Base-by-base conservation (phyloP, 1,140 invertebrate species). In the Drosophila parvula region DNA sequence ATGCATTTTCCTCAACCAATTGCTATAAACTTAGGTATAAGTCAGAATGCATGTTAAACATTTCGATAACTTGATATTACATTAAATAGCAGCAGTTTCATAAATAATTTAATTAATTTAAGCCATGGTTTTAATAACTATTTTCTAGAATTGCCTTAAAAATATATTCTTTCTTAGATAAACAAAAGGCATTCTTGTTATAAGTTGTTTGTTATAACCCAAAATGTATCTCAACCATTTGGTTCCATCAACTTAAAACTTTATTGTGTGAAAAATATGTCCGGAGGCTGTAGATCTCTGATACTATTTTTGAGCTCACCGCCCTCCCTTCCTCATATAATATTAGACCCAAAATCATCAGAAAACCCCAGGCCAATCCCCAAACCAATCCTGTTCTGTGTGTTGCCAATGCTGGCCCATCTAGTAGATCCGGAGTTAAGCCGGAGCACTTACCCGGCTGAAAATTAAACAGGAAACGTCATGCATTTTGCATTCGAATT, bases 401-500 rank as follows among this genome's bases (percentile, higher is more conserved):
- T 11, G 14, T 4, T 47, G 7, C 44, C 41, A 18, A 28, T 5
- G 10, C 59, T 71, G 36, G 36, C 16, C 16, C 57, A 36, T 47
- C 47, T 22, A 38, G 8, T 34, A 43, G 74, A 79, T 64, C 40
- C 62, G 4, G 41, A 77, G 59, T 67, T 82, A 88, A 86, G 82
- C 83, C 67, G 27, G 32, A 74, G 76, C 75, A 67, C 76, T 88
- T 82, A 86, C 51, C 45, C 57, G 85, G 63, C 79, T 82, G 71
- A 79, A 79, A 88, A 86, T 86, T 86, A 88, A 86, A 83, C 79
- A 69, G 67, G 69, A 86, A 86, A 86, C 79, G 73, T 86, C 79
- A 86, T 88, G 79, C 76, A 88, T 86, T 86, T 88, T 86, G 83
- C 83, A 88, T 83, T 88, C 51, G 67, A 61, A 70, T 63, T 82